Conservation (phyloP, 1,140 invertebrate genomes). For the Cheumatopsyche charites region DNA sequence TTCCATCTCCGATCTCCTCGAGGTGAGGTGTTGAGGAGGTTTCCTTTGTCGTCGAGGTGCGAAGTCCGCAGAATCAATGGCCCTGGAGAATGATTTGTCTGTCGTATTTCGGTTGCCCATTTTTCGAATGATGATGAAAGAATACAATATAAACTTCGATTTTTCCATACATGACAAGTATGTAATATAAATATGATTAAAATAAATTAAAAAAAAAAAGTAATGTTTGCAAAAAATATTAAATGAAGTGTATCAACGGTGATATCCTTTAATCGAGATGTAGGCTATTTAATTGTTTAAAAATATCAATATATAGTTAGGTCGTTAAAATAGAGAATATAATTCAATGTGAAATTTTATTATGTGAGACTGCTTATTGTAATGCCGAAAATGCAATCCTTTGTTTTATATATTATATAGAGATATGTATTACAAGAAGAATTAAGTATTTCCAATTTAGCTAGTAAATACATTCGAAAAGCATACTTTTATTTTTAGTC, state of each 20-base stretch:
- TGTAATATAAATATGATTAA: constrained; percentile 33
- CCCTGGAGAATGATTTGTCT: constrained; percentile 41
- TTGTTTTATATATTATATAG: constrained; percentile 33
- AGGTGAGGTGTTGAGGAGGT: no score
- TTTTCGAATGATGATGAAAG: neutral
- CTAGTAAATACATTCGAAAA: constrained; percentile 19
- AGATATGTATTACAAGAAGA: constrained; percentile 22
- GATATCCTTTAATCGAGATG: constrained; percentile 34
- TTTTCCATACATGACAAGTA: constrained; percentile 45
- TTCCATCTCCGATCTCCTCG: no score
- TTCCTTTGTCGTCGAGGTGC: neutral
- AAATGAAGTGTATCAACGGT: constrained; percentile 37
- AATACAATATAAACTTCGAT: constrained; percentile 36
- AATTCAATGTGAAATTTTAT: constrained; percentile 50
- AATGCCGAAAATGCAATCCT: constrained; percentile 46
- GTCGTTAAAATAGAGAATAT: constrained; percentile 47
- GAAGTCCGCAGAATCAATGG: constrained; percentile 17
- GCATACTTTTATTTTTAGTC: constrained; percentile 16
- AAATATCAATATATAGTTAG: constrained; percentile 44
- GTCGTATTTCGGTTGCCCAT: neutral
- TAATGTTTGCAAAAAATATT: constrained; percentile 16
- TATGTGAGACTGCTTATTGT: constrained; percentile 50
- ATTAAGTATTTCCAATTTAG: constrained; percentile 27
- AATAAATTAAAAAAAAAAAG: neutral
- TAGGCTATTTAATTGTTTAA: constrained; percentile 46